Conservation (phyloP, 2,888 invertebrate species). For the Branchellion lobata region DNA sequence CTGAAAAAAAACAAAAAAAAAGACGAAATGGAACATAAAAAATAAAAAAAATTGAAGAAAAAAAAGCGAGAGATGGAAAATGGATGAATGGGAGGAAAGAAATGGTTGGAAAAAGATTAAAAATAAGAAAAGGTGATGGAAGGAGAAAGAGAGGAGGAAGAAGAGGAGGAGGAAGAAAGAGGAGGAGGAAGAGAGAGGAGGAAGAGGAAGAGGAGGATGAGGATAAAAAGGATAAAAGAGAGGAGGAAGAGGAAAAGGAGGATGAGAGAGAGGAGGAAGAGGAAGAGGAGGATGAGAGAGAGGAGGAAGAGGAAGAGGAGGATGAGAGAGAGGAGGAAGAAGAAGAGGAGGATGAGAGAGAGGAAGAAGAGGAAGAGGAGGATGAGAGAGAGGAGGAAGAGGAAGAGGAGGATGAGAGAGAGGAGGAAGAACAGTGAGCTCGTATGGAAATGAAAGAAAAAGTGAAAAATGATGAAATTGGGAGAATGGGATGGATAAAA, state of each 20-base stretch:
- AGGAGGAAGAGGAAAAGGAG: neutral
- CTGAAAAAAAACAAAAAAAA: too few relatives aligned
- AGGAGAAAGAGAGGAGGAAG: neutral
- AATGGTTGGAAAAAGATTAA: neutral
- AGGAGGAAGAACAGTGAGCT: neutral
- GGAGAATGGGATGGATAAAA: too few relatives aligned
- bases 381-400: neutral
- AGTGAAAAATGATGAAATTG: neutral
- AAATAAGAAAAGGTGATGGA: neutral
- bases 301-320: neutral
- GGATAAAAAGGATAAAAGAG: neutral
- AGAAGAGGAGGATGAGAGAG: neutral
- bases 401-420: neutral
- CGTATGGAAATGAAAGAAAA: too few relatives aligned
- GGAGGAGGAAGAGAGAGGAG: neutral
- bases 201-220: neutral
- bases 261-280: neutral
- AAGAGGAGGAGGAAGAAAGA: constrained; percentile 2
- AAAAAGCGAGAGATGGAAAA: constrained; percentile 6
- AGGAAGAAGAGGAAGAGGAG: neutral
- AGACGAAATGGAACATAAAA: too few relatives aligned
- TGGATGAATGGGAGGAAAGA: constrained; percentile 21
- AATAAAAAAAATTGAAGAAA: too few relatives aligned
- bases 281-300: neutral
- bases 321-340: neutral